Base-by-base conservation (phyloP, 1,140 invertebrate species). In the Leptinotarsa defecta region DNA sequence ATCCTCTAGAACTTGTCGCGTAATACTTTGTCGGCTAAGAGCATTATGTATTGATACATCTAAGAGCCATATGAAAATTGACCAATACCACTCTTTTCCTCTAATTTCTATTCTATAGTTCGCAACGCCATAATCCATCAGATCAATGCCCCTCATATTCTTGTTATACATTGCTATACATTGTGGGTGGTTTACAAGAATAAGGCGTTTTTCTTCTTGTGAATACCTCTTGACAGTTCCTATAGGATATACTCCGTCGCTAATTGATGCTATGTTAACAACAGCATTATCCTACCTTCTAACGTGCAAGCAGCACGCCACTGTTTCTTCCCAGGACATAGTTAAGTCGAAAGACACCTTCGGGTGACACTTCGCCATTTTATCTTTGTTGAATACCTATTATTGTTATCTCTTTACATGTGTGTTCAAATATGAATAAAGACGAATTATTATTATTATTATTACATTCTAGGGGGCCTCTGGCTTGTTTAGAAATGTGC, bases 11-110 rank as follows among this genome's bases (percentile, higher is more conserved):
- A 34, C 6, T 34, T 34, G 27, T 34, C 5, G 27, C 27, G 27
- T 34, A 6, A 34, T 34, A 34, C 6, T 34, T 34, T 34, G 27
- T 34, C 27, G 27, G 6, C 27, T 0, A 8, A 6, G 1, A 34
- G 27, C 27, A 34, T 34, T 8, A 34, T 1, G 27, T 6, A 85
- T 57, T 63, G 77, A 70, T 75, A 79, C 77, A 81, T 84, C 80
- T 57, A 84, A 57, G 52, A 81, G 68, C 62, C 81, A 81, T 13
- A 80, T 84, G 76, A 82, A 84, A 74, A 85, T 77, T 65, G 74
- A 69, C 84, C 81, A 81, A 65, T 76, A 82, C 79, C 76, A 84
- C 81, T 84, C 85, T 76, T 84, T 85, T 72, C 79, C 78, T 79
- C 84, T 72, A 79, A 85, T 84, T 72, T 79, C 81, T 72, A 83